Base-by-base conservation (phyloP, 2,797 vertebrate species). In the Limnodromus scolopaceus region DNA sequence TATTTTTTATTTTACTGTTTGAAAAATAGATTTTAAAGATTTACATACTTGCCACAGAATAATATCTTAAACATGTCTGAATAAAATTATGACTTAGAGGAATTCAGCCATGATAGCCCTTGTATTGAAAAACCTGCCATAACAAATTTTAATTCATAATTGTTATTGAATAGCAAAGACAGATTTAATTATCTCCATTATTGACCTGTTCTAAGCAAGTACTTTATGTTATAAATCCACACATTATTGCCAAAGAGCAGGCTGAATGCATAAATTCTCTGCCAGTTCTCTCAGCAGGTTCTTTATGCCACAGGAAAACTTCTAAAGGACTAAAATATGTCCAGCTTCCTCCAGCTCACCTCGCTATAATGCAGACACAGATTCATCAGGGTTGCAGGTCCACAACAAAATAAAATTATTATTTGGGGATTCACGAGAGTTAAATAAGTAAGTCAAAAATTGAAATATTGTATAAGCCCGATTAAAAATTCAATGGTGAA, bases 111-210 rank as follows among this genome's bases (percentile, higher is more conserved):
- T 78, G 57, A 71, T 89, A 96, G 65, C 27, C 11, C 76, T 91
- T 91, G 30, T 80, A 93, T 94, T 96, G 85, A 94, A 97, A 96
- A 94, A 95, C 23, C 91, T 96, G 93, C 53, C 66, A 95, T 96
- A 85, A 91, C 71, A 89, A 83, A 97, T 77, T 96, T 96, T 95
- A 96, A 94, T 95, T 97, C 82, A 92, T 95, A 96, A 97, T 96
- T 97, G 86, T 93, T 97, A 97, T 97, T 96, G 89, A 88, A 61
- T 95, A 92, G 46, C 83, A 91, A 72, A 92, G 87, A 88, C 60
- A 78, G 70, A 97, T 96, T 97, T 96, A 95, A 97, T 95, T 95
- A 82, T 94, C 83, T 78, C 78, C 82, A 82, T 96, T 94, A 95
- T 63, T 94, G 92, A 79, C 93, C 91, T 84, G 69, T 90, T 97